Conservation (phyloP, 2,113 vertebrate species). For the Cephalopholis sonnerati region DNA sequence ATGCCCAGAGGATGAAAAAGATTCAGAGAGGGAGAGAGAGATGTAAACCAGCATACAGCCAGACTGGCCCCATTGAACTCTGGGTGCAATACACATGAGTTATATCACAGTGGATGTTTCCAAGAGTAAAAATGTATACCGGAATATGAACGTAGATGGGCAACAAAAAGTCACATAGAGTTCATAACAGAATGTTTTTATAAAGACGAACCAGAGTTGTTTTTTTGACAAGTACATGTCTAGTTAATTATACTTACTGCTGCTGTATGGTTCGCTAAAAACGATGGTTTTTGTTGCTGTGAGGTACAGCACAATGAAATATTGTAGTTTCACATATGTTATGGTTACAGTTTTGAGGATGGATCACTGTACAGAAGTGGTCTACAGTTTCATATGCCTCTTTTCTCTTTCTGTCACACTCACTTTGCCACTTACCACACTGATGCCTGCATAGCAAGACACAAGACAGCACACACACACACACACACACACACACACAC, state of each 20-base stretch:
- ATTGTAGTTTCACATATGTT: background rate
- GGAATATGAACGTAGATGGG: background rate
- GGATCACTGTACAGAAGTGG: constrained; percentile 14
- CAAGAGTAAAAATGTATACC: background rate
- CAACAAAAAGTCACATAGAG: background rate
- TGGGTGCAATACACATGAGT: background rate
- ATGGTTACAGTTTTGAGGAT: constrained; percentile 1
- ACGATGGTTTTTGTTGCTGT: background rate
- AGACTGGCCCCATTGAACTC: constrained; percentile 48
- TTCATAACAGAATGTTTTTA: constrained; percentile 30
- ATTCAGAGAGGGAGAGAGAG: constrained; percentile 22
- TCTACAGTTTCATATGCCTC: constrained; percentile 29
- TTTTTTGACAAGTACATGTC: background rate
- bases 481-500: constrained; percentile 5
- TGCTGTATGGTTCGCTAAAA: background rate
- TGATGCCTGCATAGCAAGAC: constrained; percentile 30
- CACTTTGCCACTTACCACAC: constrained; percentile 37
- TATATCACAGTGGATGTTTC: constrained; percentile 11
- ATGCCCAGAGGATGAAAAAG: constrained; percentile 50
- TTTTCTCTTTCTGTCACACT: constrained; percentile 52
- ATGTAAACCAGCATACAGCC: constrained; percentile 56
- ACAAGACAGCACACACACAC: constrained; percentile 17
- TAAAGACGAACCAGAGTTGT: background rate
- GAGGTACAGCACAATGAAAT: constrained; percentile 14
- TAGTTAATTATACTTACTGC: background rate